phyloP scores from a whole-genome alignment of 2,113 vertebrate genomes.

The Balaenoptera acutorostrata region DNA sequence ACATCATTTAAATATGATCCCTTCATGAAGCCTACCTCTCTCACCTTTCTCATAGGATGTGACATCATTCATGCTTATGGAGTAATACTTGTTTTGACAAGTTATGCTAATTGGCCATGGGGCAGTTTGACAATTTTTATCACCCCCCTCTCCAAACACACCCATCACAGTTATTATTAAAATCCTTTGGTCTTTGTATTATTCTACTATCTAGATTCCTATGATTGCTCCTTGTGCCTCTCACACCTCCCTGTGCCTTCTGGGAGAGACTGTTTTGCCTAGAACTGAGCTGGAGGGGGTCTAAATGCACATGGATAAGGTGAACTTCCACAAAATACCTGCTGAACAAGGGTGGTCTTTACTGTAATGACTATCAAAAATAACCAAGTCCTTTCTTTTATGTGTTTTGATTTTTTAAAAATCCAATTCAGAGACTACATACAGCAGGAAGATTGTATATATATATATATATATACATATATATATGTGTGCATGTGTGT shows the following conservation, averaged over 20 bases:
- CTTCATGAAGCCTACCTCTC: neutral
- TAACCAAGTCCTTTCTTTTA: neutral
- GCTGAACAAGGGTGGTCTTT: neutral
- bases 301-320: neutral
- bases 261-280: neutral
- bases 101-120: neutral
- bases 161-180: neutral
- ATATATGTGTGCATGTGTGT: no score
- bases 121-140: neutral
- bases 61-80: neutral
- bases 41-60: neutral
- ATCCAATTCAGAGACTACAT: neutral
- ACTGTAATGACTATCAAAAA: neutral
- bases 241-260: neutral
- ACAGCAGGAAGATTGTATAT: neutral
- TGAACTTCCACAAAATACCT: neutral
- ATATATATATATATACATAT: rapidly evolving
- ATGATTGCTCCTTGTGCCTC: neutral
- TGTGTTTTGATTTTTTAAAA: neutral
- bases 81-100: neutral
- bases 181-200: neutral
- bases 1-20: neutral
- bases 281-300: neutral
- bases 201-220: neutral
- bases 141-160: no score